Conservation (phyloP, 2,888 invertebrate genomes). For the Augochlorella aurata region DNA sequence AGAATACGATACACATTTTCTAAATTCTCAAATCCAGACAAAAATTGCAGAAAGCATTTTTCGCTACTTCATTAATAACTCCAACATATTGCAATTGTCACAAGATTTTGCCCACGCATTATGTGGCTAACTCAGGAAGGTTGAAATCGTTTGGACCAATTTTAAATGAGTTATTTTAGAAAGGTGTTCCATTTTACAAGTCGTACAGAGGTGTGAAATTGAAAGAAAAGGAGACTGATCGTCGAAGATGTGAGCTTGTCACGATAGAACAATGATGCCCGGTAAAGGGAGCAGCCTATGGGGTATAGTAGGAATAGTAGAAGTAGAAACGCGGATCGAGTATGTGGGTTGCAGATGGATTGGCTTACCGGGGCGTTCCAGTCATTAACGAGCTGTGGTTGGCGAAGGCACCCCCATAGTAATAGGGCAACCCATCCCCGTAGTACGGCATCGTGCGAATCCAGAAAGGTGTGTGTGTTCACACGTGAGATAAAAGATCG, state of each 20-base stretch:
- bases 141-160: neutral
- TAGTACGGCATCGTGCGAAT: conserved; percentile 77
- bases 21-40: no score
- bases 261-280: no score
- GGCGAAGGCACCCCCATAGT: conserved; percentile 76
- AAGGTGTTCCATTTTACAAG: no score
- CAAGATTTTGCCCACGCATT: no score
- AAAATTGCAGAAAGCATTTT: no score
- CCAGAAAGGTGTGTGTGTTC: conserved; percentile 1
- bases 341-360: neutral
- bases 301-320: neutral
- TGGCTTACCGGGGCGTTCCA: conserved; percentile 77
- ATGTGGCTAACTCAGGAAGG: neutral
- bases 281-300: no score
- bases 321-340: neutral
- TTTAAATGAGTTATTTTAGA: neutral
- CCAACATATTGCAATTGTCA: no score
- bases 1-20: no score
- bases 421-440: conserved; percentile 77
- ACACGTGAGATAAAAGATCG: neutral
- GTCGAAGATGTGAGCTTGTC: no score
- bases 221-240: no score
- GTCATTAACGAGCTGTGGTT: conserved; percentile 81
- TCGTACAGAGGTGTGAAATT: no score
- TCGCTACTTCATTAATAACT: no score